phyloP scores from a whole-genome alignment of 2,888 invertebrate species.

The Nemotelus pantherinus region DNA sequence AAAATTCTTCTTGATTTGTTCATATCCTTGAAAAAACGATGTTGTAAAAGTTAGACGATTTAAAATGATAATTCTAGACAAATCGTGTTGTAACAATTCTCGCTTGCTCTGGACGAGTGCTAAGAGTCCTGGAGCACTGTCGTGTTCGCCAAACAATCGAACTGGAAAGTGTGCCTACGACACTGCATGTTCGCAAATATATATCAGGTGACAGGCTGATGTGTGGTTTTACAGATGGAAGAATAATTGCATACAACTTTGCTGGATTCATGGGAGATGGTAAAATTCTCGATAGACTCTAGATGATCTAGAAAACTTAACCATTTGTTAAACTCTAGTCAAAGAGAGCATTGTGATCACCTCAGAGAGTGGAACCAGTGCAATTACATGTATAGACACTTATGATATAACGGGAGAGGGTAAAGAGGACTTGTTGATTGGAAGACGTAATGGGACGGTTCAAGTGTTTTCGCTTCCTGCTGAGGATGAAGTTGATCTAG shows the following conservation, averaged over 20 bases:
- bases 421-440: slow-evolving; percentile 76
- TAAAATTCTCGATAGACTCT: slow-evolving; percentile 33
- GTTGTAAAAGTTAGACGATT: not conserved
- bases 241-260: slow-evolving; percentile 76
- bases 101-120: slow-evolving; percentile 84
- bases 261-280: slow-evolving; percentile 53
- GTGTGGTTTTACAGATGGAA: slow-evolving; percentile 89
- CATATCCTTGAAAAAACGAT: too few relatives aligned
- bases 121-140: slow-evolving; percentile 79
- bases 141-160: slow-evolving; percentile 71
- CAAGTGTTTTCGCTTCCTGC: slow-evolving; percentile 75
- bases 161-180: slow-evolving; percentile 67
- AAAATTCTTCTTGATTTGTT: too few relatives aligned
- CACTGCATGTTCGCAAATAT: slow-evolving; percentile 75
- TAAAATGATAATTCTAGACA: slow-evolving; percentile 65
- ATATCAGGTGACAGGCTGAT: slow-evolving; percentile 75
- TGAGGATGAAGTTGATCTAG: slow-evolving; percentile 61
- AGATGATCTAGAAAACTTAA: not conserved
- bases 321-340: slow-evolving; percentile 45
- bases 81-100: slow-evolving; percentile 75
- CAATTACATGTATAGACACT: slow-evolving; percentile 74
- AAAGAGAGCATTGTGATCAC: slow-evolving; percentile 54
- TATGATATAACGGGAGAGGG: slow-evolving; percentile 77
- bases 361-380: slow-evolving; percentile 57
- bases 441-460: slow-evolving; percentile 81